Evolutionary conservation across 2,797 vertebrate genomes (phyloP), one percentile per base, ranked within the genome.

Genomic region (Gallinago nigripennis): DNA sequence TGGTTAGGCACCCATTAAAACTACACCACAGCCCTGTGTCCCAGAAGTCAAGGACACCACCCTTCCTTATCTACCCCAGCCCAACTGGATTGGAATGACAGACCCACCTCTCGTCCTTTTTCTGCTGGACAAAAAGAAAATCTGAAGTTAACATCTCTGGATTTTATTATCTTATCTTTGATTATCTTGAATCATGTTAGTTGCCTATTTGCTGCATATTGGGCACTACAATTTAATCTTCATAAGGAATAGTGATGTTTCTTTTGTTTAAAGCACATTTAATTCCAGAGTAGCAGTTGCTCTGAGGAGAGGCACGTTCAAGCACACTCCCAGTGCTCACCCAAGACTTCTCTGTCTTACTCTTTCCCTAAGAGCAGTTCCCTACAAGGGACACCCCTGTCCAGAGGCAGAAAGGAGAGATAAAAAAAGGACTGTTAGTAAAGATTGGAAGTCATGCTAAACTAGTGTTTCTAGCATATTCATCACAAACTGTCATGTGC

Each of bases 401-500:
- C 53, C 82, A 82, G 75, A 69, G 39, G 27, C 10, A 80, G 54
- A 60, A 60, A 48, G 17, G 6, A 41, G 21, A 28, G 2, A 8
- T 0, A 11, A 31, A 64, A 33, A 70, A 69, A 35, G 12, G 1
- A 16, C 16, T n/a, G 6, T 58, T 51, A 11, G 16, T 30, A 39
- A 81, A 71, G n/a, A 61, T 33, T 71, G 45, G 13, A 82, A 88
- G 51, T 86, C 35, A 20, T 76, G 25, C 30, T 92, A n/a, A 86
- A 43, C 41, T 33, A 69, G 57, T 13, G 27, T 43, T 92, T 90
- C 45, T 69, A 79, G 65, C 70, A 37, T 45, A 33, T 57, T 94
- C 46, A 88, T 90, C 88, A 60, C 60, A 63, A 86, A 66, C n/a
- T 75, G 27, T 85, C 92, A 93, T 51, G 57, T 92, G 90, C 65